Evolutionary conservation across 2,113 vertebrate species (phyloP), one percentile per base, ranked within the genome.

Genomic region (Neogale vison): DNA sequence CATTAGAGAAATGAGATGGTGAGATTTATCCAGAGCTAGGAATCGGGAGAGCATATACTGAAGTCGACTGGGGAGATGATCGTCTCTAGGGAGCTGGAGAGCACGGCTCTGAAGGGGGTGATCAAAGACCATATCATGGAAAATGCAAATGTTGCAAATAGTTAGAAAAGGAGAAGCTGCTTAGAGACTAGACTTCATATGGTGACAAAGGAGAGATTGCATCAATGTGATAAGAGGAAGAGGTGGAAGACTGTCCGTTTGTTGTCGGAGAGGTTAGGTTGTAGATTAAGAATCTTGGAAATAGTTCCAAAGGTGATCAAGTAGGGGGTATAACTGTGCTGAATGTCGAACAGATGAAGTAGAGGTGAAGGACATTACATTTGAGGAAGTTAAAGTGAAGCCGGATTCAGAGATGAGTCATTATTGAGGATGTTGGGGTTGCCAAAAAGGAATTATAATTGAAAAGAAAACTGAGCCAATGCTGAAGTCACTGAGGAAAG

Each of bases 351-450:
- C 65, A 72, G 79, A 93, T 86, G 88, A 94, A 80, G 36, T 55
- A 7, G 57, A 57, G 89, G 83, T 96, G 82, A 96, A 97, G 97
- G 96, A 52, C 93, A 93, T 95, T 80, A 69, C 90, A 71, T 47
- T 85, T 92, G 97, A 97, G 96, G 96, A 92, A 97, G 94, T 96
- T 55, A 72, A 96, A 92, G n/a, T 9, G 39, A 92, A 95, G 97
- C 94, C 96, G 90, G 26, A 77, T 77, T 94, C 31, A 0, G 63
- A 95, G 92, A 97, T 97, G 98, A 97, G 96, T 98, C 97, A 97
- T 95, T 31, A 59, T 31, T 45, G 90, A 98, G 94, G 97, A 96
- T 81, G 81, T 61, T 39, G 34, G 61, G 88, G 63, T 81, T 95
- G 97, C 97, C 97, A 97, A 91, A 71, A 85, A 15, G 26, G n/a